Evolutionary conservation across 2,797 vertebrate species (phyloP), one percentile per base, ranked within the genome.

Genomic region (Corythornis leucogaster): DNA sequence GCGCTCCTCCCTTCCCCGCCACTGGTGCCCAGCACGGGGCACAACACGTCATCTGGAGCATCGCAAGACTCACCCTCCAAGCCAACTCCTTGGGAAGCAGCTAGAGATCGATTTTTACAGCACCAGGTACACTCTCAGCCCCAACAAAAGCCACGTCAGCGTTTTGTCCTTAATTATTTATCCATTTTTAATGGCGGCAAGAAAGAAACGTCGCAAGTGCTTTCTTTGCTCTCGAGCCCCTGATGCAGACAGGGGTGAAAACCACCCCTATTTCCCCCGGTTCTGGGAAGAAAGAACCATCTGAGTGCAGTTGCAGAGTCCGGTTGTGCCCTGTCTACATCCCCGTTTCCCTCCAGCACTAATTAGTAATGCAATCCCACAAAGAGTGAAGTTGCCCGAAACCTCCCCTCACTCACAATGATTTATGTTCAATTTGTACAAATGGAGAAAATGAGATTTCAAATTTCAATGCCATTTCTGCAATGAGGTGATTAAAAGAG

Each of bases 401-500:
- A 97, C 97, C 97, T 97, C 97, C 96, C 96, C 97, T 98, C 97
- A 98, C 98, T 98, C 98, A 97, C 97, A 97, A 98, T 98, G 99
- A 99, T 99, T 99, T 99, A 99, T 99, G 98, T 98, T 98, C 98
- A 98, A 98, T 98, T 96, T 98, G 98, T 98, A 98, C 98, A 98
- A 98, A 98, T 98, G 98, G 98, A 98, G 98, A 98, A 98, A 98
- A 98, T 98, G 97, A 97, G 98, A 98, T 98, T 98, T 98, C 98
- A 98, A 98, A 98, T 98, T 99, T 98, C 98, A 98, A 98, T 98
- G 98, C 98, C 98, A 98, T 99, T 99, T 98, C 98, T 98, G 98
- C 98, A 98, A 98, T 98, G 98, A 98, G 98, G 98, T 98, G 99
- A 99, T 99, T 99, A 99, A 98, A 98, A 98, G 98, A 98, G 98